These are phyloP conservation scores for Syngnathus acus DNA, from an alignment of 2,797 vertebrate species.

Conservation along the genomic window DNA sequence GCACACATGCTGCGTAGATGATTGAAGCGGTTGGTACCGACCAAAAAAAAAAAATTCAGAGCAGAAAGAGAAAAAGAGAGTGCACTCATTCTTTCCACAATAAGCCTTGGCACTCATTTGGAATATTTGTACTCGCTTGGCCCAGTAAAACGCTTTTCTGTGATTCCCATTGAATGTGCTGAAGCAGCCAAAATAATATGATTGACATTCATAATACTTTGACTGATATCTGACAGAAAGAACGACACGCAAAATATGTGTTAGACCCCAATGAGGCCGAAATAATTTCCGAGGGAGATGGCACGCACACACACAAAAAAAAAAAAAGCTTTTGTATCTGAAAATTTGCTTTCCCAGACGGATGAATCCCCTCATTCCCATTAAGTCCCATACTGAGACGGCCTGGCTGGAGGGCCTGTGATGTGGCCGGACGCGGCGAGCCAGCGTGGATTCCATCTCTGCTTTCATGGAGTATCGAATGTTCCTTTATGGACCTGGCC, in stretches of 20 bases:
- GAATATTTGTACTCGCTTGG: not conserved
- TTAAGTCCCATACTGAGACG: conserved; percentile 12
- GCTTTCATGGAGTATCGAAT: conserved; percentile 35
- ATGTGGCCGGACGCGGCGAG: conserved; percentile 37
- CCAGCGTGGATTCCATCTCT: conserved; percentile 28
- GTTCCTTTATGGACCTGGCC: conserved; percentile 23
- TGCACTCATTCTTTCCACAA: conserved; percentile 4
- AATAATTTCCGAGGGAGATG: not conserved
- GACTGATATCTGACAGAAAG: conserved; percentile 5
- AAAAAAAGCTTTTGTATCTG: conserved; percentile 27
- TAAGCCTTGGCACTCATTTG: not conserved
- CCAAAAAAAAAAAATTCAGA: not conserved
- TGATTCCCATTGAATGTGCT: not conserved
- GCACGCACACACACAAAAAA: not conserved
- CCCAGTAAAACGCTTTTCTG: not conserved
- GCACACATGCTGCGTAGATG: conserved; percentile 5
- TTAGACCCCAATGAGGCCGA: not conserved
- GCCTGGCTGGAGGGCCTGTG: conserved; percentile 23
- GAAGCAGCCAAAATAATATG: not conserved
- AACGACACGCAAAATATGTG: not conserved
- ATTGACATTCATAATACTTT: not conserved
- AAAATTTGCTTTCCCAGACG: conserved; percentile 49
- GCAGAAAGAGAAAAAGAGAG: not conserved
- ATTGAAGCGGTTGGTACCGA: conserved; percentile 5
- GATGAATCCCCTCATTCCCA: conserved; percentile 19